phyloP scores from a whole-genome alignment of 2,888 invertebrate genomes.

The Scrobipalpa costella region DNA sequence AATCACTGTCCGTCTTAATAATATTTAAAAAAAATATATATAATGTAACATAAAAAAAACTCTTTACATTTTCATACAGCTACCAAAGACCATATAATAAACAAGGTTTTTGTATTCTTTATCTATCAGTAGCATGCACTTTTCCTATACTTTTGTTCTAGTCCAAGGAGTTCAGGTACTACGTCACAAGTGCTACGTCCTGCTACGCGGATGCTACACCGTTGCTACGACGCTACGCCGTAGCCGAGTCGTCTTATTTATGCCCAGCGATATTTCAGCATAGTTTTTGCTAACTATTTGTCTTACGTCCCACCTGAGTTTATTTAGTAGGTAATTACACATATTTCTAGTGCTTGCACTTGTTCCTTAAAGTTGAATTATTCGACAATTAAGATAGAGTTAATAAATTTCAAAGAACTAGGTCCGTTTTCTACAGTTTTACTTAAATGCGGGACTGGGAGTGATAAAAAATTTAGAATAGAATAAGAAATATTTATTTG shows the following conservation, averaged over 20 bases:
- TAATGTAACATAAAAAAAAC: no score
- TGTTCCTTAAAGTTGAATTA: neutral
- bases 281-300: conserved; percentile 57
- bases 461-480: no score
- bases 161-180: conserved; percentile 58
- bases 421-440: neutral
- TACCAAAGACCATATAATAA: no score
- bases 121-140: no score
- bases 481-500: no score
- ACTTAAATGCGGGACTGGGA: neutral
- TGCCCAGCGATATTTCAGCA: conserved; percentile 62
- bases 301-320: conserved; percentile 31
- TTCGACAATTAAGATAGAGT: neutral
- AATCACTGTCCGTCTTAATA: no score
- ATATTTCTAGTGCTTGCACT: conserved; percentile 19
- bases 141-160: neutral
- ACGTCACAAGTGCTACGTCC: conserved; percentile 50
- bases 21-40: no score
- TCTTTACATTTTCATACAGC: no score
- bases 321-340: conserved; percentile 29
- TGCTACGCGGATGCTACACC: conserved; percentile 47
- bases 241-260: conserved; percentile 61
- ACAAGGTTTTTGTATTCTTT: no score
- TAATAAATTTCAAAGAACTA: neutral
- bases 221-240: conserved; percentile 48